Percentiles rank a stretch among this genome's conserved stretches.
phyloP scores from a whole-genome alignment of 2,888 invertebrate genomes.

The Parochlus steinenii region DNA sequence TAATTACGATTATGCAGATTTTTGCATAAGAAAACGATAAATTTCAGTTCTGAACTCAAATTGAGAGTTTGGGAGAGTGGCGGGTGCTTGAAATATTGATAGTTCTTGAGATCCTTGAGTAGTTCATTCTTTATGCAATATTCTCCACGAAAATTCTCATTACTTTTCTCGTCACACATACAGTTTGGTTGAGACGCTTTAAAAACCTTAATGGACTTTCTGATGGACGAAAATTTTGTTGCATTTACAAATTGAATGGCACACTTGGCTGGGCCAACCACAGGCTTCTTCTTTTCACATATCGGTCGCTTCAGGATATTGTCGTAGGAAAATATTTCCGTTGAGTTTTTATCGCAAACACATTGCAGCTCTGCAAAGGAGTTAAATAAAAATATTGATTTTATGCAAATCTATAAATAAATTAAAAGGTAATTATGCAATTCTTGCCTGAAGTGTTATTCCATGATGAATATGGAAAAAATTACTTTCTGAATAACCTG shows the following conservation, averaged over 20 bases:
- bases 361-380: conserved; percentile 30
- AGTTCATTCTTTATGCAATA: conserved; percentile 24
- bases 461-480: too few relatives aligned
- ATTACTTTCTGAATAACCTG: too few relatives aligned
- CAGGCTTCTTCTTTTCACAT: conserved; percentile 16
- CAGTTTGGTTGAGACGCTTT: conserved; percentile 15
- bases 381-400: conserved; percentile 2
- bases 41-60: conserved; percentile 22
- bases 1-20: conserved; percentile 32
- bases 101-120: conserved; percentile 20
- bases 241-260: conserved; percentile 9
- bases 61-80: conserved; percentile 11
- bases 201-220: conserved; percentile 14
- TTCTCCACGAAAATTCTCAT: conserved; percentile 21
- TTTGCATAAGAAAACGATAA: conserved; percentile 27
- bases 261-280: conserved; percentile 1
- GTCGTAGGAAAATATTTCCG: conserved; percentile 21
- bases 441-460: too few relatives aligned
- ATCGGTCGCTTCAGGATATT: conserved; percentile 19
- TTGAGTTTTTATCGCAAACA: conserved; percentile 24
- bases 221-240: conserved; percentile 5
- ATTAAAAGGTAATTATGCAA: too few relatives aligned
- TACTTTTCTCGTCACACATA: conserved; percentile 22
- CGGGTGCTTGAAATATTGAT: not conserved
- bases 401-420: not conserved